Conservation (phyloP, 1,140 invertebrate genomes). For the Drosophila guanche region DNA sequence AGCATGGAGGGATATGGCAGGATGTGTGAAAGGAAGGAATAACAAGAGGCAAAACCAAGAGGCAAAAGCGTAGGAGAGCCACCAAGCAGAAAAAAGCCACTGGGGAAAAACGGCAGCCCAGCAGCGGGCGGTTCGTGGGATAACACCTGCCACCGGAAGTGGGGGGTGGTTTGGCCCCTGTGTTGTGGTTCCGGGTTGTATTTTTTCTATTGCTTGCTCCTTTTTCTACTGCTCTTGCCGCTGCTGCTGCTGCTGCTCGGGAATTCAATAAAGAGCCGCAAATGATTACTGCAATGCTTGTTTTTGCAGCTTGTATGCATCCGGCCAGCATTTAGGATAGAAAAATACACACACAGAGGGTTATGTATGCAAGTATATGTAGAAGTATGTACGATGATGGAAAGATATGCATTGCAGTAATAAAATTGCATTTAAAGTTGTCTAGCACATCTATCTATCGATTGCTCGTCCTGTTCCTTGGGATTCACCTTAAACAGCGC, state of each 20-base stretch:
- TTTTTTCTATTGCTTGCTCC: constrained; percentile 20
- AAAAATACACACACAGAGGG: constrained; percentile 11
- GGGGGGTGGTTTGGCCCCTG: background rate
- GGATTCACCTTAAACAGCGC: constrained; percentile 21
- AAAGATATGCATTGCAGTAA: constrained; percentile 7
- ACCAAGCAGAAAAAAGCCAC: constrained; percentile 12
- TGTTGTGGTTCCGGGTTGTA: constrained; percentile 34
- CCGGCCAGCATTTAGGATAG: constrained; percentile 47
- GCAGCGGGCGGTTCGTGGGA: background rate
- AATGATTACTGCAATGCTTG: constrained; percentile 59
- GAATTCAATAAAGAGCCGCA: constrained; percentile 72
- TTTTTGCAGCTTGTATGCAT: constrained; percentile 53
- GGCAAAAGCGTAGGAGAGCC: constrained; percentile 9
- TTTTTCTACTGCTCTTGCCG: background rate
- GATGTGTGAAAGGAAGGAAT: constrained; percentile 38
- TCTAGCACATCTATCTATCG: constrained; percentile 17
- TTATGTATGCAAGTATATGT: constrained; percentile 9
- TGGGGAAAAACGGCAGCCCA: background rate
- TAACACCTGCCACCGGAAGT: constrained; percentile 55
- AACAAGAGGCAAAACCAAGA: constrained; percentile 36
- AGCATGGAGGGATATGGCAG: constrained; percentile 7
- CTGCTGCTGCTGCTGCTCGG: constrained; percentile 18
- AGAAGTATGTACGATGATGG: too few relatives aligned
- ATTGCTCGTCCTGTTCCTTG: constrained; percentile 11
- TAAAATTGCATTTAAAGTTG: too few relatives aligned